phyloP scores from a whole-genome alignment of 2,888 invertebrate genomes.

The Griposia aprilina region DNA sequence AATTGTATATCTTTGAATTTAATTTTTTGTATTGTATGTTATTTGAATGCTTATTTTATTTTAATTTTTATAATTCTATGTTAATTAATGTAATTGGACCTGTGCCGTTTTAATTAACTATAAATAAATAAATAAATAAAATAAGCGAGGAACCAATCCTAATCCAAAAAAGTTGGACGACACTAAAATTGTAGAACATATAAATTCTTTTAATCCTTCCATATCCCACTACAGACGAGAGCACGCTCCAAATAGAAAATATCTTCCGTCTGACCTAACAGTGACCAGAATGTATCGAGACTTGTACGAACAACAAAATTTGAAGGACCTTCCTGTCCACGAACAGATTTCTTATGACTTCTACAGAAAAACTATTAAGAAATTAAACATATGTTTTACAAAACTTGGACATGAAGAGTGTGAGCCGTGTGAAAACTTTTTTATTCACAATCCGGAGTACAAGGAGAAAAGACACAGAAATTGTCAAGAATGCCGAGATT shows the following conservation, averaged over 20 bases:
- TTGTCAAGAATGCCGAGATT: no score
- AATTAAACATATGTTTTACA: neutral
- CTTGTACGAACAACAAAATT: neutral
- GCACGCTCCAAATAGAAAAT: constrained; percentile 9
- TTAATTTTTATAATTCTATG: no score
- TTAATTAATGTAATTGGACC: no score
- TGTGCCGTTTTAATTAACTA: no score
- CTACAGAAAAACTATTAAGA: no score
- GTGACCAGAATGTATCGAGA: neutral
- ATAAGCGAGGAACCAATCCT: constrained; percentile 5
- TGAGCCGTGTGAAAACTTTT: neutral
- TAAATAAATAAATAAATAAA: no score
- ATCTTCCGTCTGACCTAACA: constrained; percentile 7
- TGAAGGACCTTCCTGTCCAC: constrained; percentile 4
- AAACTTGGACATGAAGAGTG: constrained; percentile 1
- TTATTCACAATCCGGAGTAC: no score
- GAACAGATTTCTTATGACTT: neutral
- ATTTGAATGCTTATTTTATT: no score
- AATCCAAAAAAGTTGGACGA: constrained; percentile 8
- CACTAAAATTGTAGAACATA: constrained; percentile 2
- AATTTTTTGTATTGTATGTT: no score
- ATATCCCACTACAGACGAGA: constrained; percentile 6
- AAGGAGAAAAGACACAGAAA: no score
- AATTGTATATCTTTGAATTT: no score
- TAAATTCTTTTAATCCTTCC: constrained; percentile 16